Percentiles rank a stretch among this genome's conserved stretches.
These are phyloP conservation scores for Anastrepha obliqua DNA, from an alignment of 1,140 invertebrate genomes.

Conservation along the genomic window DNA sequence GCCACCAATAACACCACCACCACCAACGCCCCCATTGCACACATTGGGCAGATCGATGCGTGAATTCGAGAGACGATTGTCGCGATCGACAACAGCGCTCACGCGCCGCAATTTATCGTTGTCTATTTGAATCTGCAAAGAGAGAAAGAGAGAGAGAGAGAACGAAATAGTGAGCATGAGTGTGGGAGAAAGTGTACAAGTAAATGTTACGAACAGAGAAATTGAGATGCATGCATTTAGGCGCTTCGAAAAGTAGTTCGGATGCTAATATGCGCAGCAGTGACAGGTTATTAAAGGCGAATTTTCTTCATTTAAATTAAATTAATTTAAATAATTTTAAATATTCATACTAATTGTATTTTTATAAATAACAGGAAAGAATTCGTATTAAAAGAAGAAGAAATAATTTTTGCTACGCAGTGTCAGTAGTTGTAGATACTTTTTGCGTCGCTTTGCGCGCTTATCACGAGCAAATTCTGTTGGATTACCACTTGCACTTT, in stretches of 20 bases:
- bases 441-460: too few relatives aligned
- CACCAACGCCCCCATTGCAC: constrained; percentile 59
- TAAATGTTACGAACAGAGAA: not conserved
- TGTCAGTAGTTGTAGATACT: too few relatives aligned
- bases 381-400: too few relatives aligned
- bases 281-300: too few relatives aligned
- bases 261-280: not conserved
- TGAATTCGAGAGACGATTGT: constrained; percentile 66
- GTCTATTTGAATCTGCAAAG: constrained; percentile 71
- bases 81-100: constrained; percentile 59
- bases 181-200: not conserved
- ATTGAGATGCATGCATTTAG: constrained; percentile 30
- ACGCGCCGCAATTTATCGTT: constrained; percentile 72
- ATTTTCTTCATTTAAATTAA: not conserved
- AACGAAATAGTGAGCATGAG: not conserved
- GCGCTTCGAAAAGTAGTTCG: not conserved
- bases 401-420: too few relatives aligned
- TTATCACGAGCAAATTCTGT: too few relatives aligned
- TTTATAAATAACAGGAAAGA: too few relatives aligned
- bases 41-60: constrained; percentile 69
- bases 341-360: too few relatives aligned
- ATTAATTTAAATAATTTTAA: constrained; percentile 1
- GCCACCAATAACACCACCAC: not conserved
- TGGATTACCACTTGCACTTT: too few relatives aligned
- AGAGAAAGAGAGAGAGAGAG: constrained; percentile 9